Evolutionary conservation across 2,113 vertebrate genomes (phyloP), one percentile per base, ranked within the genome.

Genomic region (Ellobius talpinus): DNA sequence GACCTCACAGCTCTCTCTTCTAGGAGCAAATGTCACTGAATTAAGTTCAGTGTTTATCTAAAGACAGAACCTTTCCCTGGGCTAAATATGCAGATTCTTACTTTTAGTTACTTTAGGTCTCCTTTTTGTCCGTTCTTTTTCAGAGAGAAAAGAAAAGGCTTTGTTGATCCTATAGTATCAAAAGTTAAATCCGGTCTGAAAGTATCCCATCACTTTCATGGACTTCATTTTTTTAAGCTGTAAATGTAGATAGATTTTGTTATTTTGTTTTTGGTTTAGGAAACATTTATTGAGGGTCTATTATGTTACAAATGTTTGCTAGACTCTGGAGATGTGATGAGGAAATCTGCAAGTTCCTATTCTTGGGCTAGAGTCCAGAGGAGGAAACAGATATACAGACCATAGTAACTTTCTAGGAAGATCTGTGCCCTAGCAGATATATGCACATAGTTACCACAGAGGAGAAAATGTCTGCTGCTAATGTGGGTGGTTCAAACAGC

Each of bases 1-100:
- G 36, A 87, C 50, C 42, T 47, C 33, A 91, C 10, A 63, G 26
- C 19, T 93, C 58, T 91, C 77, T 93, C 55, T 70, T 33, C 6
- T 24, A 89, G 36, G 19, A 84, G 72, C 77, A 95, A 31, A 81
- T 88, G 76, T 55, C 66, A 87, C 8, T 89, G 50, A 95, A 89
- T 89, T 93, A 31, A 86, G 55, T 95, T 92, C 42, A 66, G 19
- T 76, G 42, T 76, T 93, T 79, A 73, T 39, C 17, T 45, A 81
- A 31, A 70, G 39, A 5, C 36, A 91, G 42, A 76, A 5, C 13
- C 74, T 84, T 93, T 29, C 72, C 47, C 26, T 89, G 52, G 74
- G 45, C 36, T 94, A 47, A 24, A 87, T 1, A 52, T 45, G 11
- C 24, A 92, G 14, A 68, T 70, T 77, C n/a, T 93, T 79, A 14